Base-by-base conservation (phyloP, 2,888 invertebrate genomes). In the Brenthis ino region DNA sequence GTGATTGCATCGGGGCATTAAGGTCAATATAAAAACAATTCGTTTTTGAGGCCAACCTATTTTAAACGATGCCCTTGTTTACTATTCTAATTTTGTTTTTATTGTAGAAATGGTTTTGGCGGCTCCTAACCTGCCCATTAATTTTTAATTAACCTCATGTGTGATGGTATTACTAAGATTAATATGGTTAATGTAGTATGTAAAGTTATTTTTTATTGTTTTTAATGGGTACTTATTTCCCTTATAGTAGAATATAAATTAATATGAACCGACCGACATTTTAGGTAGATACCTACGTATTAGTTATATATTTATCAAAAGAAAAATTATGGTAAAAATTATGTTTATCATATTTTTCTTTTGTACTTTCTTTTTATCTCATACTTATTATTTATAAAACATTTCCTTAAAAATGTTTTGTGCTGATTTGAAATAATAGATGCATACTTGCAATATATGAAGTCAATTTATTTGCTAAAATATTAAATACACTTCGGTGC, bases 51-150 rank as follows among this genome's bases (percentile, higher is more conserved):
- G 64, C 57, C 56, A 68, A 69, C 61, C 66, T 65, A 67, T 68
- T 61, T 67, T 66, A 65, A 68, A 56, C 63, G 60, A 67, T 70
- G 61, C 68, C 61, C 67, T 61, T 72, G 71, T 72, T 72, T 72
- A 72, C 68, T 68, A 67, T 72, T 68, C 56, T 64, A 68, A 70
- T 70, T 64, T 70, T 55, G 64, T 69, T 74, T 72, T 73, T 73
- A 68, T 70, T 57, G 60, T 33, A 61, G 33, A 65, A 37, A 70
- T 72, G 69, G 68, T 68, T 60, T 70, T 70, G 54, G 65, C 63
- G 67, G 70, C 71, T 68, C 61, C 61, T 61, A 67, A 57, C 57
- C 63, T 66, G 47, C 65, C 67, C 68, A 71, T 73, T 69, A 71
- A 70, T 65, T 73, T 72, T 71, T 72, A 72, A 72, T 73, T 71